Percentiles rank a stretch among this genome's conserved stretches.
These are phyloP conservation scores for Sarcophaga carnaria DNA, from an alignment of 2,888 invertebrate genomes.

Conservation along the genomic window DNA sequence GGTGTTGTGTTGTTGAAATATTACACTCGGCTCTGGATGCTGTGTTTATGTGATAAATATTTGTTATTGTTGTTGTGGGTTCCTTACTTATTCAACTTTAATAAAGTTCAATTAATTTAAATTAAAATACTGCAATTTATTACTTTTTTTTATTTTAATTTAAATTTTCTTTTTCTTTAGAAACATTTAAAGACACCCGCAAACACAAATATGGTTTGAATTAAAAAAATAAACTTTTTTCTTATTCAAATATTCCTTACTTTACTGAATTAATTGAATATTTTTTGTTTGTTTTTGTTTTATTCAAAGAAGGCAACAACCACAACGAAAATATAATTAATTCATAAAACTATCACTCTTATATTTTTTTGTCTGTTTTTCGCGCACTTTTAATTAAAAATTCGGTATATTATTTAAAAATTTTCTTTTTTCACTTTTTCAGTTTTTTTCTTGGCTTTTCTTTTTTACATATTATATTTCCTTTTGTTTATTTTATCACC, in stretches of 20 bases:
- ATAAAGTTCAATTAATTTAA: slow-evolving; percentile 73
- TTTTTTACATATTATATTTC: not conserved
- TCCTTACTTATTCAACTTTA: slow-evolving; percentile 39
- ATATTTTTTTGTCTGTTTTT: too few species aligned
- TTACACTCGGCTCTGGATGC: slow-evolving; percentile 22
- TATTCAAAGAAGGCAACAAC: not conserved
- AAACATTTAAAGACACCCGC: not conserved
- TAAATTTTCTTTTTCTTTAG: not conserved
- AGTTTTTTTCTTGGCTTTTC: not conserved
- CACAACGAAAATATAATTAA: too few species aligned
- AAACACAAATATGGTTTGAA: not conserved
- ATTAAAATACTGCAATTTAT: slow-evolving; percentile 61
- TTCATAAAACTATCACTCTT: too few species aligned
- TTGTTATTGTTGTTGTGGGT: slow-evolving; percentile 4
- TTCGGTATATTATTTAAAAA: not conserved
- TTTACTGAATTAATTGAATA: not conserved
- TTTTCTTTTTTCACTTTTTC: slow-evolving; percentile 1
- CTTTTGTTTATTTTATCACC: slow-evolving; percentile 6
- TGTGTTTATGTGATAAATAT: slow-evolving; percentile 21
- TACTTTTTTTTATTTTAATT: slow-evolving; percentile 15
- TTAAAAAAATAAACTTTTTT: not conserved
- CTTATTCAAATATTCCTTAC: not conserved
- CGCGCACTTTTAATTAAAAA: not conserved
- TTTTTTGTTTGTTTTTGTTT: slow-evolving; percentile 8
- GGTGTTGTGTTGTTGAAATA: slow-evolving; percentile 53